Conservation (phyloP, 2,888 invertebrate species). For the Salpingus planirostris region DNA sequence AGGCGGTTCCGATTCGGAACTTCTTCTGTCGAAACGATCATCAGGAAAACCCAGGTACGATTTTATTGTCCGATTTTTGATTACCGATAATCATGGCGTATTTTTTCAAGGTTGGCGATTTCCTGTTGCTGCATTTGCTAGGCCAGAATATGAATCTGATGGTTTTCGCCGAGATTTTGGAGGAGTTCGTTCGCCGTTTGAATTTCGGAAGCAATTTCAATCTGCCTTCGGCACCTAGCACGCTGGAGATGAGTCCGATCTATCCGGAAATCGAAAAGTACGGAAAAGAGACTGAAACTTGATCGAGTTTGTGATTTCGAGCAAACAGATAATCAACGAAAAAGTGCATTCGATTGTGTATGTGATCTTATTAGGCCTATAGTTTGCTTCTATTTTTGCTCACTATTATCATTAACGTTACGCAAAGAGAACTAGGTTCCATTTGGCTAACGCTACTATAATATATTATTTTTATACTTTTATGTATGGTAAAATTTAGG, state of each 20-base stretch:
- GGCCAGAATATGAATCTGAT: slow-evolving; percentile 81
- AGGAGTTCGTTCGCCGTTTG: slow-evolving; percentile 63
- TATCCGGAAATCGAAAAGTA: slow-evolving; percentile 72
- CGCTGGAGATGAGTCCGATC: slow-evolving; percentile 77
- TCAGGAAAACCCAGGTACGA: slow-evolving; percentile 77
- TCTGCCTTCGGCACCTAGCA: slow-evolving; percentile 75
- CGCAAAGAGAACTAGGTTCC: too few species aligned
- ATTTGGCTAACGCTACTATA: too few species aligned
- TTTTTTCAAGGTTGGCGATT: slow-evolving; percentile 68
- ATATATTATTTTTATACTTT: too few species aligned
- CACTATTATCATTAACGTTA: too few species aligned
- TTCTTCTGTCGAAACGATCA: slow-evolving; percentile 63
- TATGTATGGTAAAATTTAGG: too few species aligned
- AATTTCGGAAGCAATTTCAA: slow-evolving; percentile 63
- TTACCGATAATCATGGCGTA: slow-evolving; percentile 6
- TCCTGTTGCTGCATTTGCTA: slow-evolving; percentile 70
- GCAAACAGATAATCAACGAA: not conserved
- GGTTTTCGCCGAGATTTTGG: slow-evolving; percentile 70
- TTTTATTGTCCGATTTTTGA: too few species aligned
- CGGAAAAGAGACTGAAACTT: slow-evolving; percentile 78
- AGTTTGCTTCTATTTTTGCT: too few species aligned
- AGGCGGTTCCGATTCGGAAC: slow-evolving; percentile 71
- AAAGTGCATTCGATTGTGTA: too few species aligned
- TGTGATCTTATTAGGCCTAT: too few species aligned
- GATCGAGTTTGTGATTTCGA: slow-evolving; percentile 35